Base-by-base conservation (phyloP, 2,113 vertebrate genomes). In the Oenanthe oenanthe region DNA sequence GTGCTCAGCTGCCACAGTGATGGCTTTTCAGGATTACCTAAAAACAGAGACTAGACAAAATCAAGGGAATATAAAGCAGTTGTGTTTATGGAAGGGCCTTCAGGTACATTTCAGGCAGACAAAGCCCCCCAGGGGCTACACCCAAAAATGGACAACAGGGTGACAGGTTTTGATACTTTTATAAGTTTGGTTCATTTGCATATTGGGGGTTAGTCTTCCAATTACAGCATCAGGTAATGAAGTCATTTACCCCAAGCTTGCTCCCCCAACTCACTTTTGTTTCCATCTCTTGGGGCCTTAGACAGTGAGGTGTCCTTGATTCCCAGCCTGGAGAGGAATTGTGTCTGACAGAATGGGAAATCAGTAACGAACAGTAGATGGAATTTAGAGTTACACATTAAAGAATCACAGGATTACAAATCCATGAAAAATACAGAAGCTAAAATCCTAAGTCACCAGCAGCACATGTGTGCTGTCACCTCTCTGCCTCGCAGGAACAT, bases 251-350 rank as follows among this genome's bases (percentile, higher is more conserved):
- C 18, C 53, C 18, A 0, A 57, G 10, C 34, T 45, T 45, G 32
- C 17, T 34, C 2, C 10, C 17, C 2, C 40, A 29, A 6, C 3
- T 29, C 32, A 34, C 54, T 34, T 57, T 28, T 9, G 7, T 73
- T 34, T 16, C 1, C 13, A 16, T 57, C 4, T 57, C 53, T 34
- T 0, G 1, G 18, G 32, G 7, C 18, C 71, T 45, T 25, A 57
- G 53, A 2, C 32, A 57, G 25, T 34, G 32, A 57, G 71, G 32
- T 9, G 32, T 34, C 40, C 32, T 74, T 34, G 53, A 73, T 43
- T 28, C 0, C 31, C 31, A 34, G 17, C 24, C 53, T 74, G 2
- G 31, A 21, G 40, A 20, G 24, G 70, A 57, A 28, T 12, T n/a
- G 5, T 68, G 7, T 73, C 22, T 73, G 53, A 5, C 17, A 56